Percentiles rank a stretch among this genome's conserved stretches.
Conservation (phyloP, 2,888 invertebrate genomes). For the Polydrusus tereticollis region DNA sequence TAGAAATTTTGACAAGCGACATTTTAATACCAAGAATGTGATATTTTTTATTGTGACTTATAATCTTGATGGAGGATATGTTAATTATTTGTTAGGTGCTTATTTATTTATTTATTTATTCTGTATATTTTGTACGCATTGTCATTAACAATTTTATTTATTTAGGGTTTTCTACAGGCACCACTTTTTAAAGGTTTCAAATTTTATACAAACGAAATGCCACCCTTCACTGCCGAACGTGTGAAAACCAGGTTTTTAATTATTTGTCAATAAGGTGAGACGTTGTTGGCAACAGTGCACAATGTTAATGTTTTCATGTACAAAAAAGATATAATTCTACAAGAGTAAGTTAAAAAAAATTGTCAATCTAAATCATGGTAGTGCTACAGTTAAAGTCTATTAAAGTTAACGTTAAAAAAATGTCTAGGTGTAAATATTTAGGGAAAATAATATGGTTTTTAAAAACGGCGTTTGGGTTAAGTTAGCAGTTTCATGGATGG, state of each 20-base stretch:
- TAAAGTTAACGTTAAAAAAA: conserved; percentile 22
- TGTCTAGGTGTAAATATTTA: conserved; percentile 19
- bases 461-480: background rate
- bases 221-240: background rate
- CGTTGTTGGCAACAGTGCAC: conserved; percentile 5
- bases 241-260: background rate
- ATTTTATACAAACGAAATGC: background rate
- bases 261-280: conserved; percentile 5
- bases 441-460: background rate
- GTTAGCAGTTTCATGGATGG: background rate
- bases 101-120: conserved; percentile 13
- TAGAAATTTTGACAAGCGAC: background rate
- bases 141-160: no score
- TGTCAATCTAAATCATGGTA: conserved; percentile 28
- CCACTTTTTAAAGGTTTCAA: background rate
- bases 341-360: conserved; percentile 6
- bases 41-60: conserved; percentile 15
- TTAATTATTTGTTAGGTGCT: background rate
- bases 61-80: background rate
- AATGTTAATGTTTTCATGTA: conserved; percentile 20
- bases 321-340: conserved; percentile 20
- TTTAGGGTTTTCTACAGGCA: background rate
- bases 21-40: conserved; percentile 10
- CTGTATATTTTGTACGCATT: background rate
- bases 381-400: conserved; percentile 28